These are phyloP conservation scores for Acanthosepion lycidas DNA, from an alignment of 2,888 invertebrate species.

Conservation along the genomic window DNA sequence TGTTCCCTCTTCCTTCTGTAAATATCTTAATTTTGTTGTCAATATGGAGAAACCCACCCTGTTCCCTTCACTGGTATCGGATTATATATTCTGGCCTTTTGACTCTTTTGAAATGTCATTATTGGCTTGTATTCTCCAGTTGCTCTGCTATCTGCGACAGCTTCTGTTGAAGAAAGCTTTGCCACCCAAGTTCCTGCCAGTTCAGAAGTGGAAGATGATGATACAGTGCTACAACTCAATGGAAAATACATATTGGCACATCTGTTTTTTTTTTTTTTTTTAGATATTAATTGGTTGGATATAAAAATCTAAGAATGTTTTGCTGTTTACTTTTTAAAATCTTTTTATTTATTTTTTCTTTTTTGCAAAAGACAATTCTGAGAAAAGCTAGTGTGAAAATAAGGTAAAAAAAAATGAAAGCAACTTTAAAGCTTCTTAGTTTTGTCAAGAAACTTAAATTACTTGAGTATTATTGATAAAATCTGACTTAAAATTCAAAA, in stretches of 20 bases:
- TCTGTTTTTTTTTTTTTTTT: neutral
- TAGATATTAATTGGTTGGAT: neutral
- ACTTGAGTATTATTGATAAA: neutral
- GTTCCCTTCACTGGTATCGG: neutral
- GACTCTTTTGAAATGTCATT: constrained; percentile 33
- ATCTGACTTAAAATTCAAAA: neutral
- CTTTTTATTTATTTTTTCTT: neutral
- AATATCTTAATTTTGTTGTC: neutral
- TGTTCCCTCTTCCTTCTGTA: neutral
- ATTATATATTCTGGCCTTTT: constrained; percentile 33
- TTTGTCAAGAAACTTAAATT: neutral
- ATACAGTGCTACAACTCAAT: neutral
- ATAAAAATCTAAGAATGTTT: neutral
- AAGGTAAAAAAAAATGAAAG: neutral
- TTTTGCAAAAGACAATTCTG: neutral
- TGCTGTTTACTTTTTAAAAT: neutral
- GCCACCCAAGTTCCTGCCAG: constrained; percentile 33
- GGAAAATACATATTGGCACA: neutral
- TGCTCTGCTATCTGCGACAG: constrained; percentile 33
- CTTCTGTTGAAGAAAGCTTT: neutral
- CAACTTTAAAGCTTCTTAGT: neutral
- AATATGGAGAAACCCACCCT: constrained; percentile 24
- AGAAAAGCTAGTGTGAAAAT: neutral
- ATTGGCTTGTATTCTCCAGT: constrained; percentile 33
- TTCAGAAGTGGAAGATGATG: constrained; percentile 23